phyloP scores from a whole-genome alignment of 1,140 invertebrate genomes.

The Zaprionus inermis region DNA sequence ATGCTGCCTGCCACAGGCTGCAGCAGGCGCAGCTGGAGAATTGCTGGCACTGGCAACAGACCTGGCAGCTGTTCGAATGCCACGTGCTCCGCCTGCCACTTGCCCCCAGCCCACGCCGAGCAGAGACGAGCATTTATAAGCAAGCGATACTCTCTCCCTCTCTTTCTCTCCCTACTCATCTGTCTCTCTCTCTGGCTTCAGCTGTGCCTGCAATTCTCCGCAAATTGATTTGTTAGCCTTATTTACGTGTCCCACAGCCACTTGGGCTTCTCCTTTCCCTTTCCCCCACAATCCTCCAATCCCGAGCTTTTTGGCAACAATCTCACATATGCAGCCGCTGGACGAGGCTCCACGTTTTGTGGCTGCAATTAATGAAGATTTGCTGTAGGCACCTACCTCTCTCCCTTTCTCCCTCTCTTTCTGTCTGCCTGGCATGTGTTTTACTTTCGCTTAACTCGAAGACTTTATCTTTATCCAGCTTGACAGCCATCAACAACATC shows the following conservation, averaged over 20 bases:
- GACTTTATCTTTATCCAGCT: constrained; percentile 39
- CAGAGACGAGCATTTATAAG: constrained; percentile 40
- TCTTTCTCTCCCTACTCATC: not conserved
- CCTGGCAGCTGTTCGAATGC: constrained; percentile 22
- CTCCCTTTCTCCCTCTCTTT: not conserved
- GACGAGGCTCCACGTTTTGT: constrained; percentile 27
- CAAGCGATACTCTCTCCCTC: constrained; percentile 21
- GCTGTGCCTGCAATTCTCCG: not conserved
- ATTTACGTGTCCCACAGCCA: constrained; percentile 27
- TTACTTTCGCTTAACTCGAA: constrained; percentile 20
- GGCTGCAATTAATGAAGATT: constrained; percentile 53
- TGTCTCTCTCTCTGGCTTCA: not conserved
- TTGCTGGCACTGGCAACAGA: not conserved
- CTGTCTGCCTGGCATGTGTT: not conserved
- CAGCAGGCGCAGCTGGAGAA: not conserved
- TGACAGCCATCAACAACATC: constrained; percentile 36
- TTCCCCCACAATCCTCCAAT: not conserved
- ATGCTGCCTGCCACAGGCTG: constrained; percentile 20
- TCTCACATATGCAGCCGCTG: constrained; percentile 32
- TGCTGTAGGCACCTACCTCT: constrained; percentile 13
- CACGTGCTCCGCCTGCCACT: not conserved
- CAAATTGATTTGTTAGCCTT: constrained; percentile 55
- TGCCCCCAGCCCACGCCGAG: not conserved
- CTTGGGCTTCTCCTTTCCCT: not conserved
- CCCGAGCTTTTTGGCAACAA: constrained; percentile 10